Conservation (phyloP, 2,113 vertebrate genomes). For the Raphicerus campestris region DNA sequence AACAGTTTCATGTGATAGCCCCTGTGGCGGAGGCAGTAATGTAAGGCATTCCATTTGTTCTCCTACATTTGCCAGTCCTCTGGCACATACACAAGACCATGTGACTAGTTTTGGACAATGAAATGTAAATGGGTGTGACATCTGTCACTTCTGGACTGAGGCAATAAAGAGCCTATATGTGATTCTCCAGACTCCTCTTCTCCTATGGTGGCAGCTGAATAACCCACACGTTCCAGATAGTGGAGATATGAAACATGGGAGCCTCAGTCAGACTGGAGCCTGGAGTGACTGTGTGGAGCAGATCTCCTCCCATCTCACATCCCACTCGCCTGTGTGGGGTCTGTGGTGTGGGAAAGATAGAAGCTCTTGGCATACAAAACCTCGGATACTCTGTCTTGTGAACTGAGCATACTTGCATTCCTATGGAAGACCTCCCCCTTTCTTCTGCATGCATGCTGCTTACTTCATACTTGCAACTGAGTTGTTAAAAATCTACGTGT, state of each 20-base stretch:
- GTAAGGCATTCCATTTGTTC: neutral
- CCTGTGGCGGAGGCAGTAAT: neutral
- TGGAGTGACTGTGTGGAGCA: neutral
- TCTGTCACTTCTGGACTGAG: neutral
- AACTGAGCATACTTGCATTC: neutral
- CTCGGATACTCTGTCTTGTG: neutral
- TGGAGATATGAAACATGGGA: neutral
- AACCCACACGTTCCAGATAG: neutral
- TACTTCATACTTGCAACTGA: slow-evolving; percentile 23
- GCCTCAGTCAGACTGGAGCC: neutral
- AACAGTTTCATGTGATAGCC: neutral
- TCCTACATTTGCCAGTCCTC: neutral
- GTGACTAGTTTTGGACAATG: neutral
- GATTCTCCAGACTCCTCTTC: neutral
- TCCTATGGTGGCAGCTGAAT: neutral
- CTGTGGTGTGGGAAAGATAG: neutral
- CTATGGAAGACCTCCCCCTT: neutral
- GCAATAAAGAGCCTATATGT: neutral
- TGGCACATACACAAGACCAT: neutral
- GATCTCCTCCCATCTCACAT: neutral
- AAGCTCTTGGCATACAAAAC: neutral
- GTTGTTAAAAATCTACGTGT: slow-evolving; percentile 3
- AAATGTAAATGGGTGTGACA: slow-evolving; percentile 5
- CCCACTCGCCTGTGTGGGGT: neutral
- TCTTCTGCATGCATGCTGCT: neutral